Evolutionary conservation across 1,140 invertebrate species (phyloP).

Genomic region (Acromyrmex heyeri): DNA sequence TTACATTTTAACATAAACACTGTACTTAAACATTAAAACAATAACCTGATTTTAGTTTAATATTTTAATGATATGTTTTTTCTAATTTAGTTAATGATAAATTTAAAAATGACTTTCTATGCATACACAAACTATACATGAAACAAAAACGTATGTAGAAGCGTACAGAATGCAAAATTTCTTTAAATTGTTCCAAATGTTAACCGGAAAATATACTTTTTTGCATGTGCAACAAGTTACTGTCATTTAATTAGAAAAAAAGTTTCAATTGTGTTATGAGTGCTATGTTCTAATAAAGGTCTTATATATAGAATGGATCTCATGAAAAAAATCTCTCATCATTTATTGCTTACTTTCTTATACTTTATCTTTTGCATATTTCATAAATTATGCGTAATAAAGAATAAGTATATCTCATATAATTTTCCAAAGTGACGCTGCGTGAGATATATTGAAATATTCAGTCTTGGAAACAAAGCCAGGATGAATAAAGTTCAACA

Average conservation of each 20-base stretch:
- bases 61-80: background rate
- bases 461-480: background rate
- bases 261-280: background rate
- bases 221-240: background rate
- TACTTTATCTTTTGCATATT: background rate
- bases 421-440: slow-evolving; percentile 8
- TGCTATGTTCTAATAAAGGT: background rate
- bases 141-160: background rate
- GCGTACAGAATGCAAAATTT: background rate
- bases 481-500: slow-evolving; percentile 17
- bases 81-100: slow-evolving; percentile 1
- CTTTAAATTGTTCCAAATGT: background rate
- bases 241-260: background rate
- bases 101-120: background rate
- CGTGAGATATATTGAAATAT: background rate
- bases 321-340: background rate
- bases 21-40: background rate
- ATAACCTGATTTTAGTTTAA: background rate
- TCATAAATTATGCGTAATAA: background rate
- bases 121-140: background rate
- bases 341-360: background rate
- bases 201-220: background rate
- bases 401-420: background rate
- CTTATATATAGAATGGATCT: background rate
- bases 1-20: background rate